These are phyloP conservation scores for Ailuropoda melanoleuca DNA, from an alignment of 2,113 vertebrate species.

Conservation along the genomic window DNA sequence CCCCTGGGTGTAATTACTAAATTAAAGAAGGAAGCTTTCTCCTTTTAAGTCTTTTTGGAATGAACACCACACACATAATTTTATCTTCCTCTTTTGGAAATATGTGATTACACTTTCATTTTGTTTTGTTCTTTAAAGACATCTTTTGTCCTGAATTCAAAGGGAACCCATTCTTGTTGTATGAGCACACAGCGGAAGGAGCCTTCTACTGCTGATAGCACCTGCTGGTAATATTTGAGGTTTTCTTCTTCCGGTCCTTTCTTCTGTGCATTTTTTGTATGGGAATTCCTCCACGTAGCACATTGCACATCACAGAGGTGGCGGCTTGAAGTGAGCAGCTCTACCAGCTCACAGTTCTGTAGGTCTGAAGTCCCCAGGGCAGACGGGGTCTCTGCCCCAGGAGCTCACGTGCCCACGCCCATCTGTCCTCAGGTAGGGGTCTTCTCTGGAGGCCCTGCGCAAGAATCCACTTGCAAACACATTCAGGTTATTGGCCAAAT, in stretches of 20 bases:
- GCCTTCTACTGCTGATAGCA: background rate
- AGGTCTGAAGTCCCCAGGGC: background rate
- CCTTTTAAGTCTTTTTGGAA: background rate
- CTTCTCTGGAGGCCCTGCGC: background rate
- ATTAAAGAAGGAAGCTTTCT: background rate
- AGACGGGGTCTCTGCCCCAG: accelerated
- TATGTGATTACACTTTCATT: background rate
- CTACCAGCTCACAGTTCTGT: background rate
- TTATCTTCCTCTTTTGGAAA: background rate
- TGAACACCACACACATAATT: background rate
- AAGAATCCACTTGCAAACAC: background rate
- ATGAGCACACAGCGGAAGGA: background rate
- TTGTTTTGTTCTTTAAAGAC: background rate
- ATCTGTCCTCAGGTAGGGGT: background rate
- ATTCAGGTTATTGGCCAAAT: background rate
- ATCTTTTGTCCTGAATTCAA: background rate
- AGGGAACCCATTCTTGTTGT: background rate
- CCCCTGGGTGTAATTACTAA: background rate
- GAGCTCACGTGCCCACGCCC: background rate
- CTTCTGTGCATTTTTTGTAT: background rate
- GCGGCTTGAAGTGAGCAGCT: no score
- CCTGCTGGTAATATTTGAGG: background rate
- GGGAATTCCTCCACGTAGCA: background rate
- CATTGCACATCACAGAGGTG: no score
- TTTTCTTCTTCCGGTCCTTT: background rate